Conservation (phyloP, 2,113 vertebrate species). For the Eurypyga helias region DNA sequence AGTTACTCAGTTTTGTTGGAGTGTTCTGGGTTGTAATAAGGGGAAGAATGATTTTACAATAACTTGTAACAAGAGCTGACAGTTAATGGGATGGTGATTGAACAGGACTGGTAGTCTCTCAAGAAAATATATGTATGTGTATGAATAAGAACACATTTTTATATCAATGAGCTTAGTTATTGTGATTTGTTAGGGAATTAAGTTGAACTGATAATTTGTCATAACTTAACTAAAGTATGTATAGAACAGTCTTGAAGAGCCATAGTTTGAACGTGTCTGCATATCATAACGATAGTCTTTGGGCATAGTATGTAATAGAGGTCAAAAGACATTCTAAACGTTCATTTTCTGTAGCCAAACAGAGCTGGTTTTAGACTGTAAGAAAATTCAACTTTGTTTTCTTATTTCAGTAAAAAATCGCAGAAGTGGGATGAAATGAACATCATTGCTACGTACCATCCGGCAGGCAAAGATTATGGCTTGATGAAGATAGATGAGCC, state of each 20-base stretch:
- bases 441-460: constrained; percentile 97
- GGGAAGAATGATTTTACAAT: neutral
- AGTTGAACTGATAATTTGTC: neutral
- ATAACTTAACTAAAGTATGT: neutral
- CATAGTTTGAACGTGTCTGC: neutral
- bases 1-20: neutral
- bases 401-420: constrained; percentile 90
- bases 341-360: neutral
- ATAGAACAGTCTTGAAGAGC: neutral
- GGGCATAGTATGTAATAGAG: neutral
- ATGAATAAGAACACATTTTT: neutral
- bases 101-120: neutral
- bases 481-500: constrained; percentile 99
- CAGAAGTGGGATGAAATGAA: constrained; percentile 99
- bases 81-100: neutral
- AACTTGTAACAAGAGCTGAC: neutral
- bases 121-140: neutral
- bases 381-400: neutral
- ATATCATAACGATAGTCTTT: neutral
- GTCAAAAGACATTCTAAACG: neutral
- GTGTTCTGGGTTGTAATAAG: neutral
- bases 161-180: neutral
- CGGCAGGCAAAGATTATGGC: constrained; percentile 96
- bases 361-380: neutral
- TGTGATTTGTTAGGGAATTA: neutral